Evolutionary conservation across 2,113 vertebrate species (phyloP).

Genomic region (Promerops cafer): DNA sequence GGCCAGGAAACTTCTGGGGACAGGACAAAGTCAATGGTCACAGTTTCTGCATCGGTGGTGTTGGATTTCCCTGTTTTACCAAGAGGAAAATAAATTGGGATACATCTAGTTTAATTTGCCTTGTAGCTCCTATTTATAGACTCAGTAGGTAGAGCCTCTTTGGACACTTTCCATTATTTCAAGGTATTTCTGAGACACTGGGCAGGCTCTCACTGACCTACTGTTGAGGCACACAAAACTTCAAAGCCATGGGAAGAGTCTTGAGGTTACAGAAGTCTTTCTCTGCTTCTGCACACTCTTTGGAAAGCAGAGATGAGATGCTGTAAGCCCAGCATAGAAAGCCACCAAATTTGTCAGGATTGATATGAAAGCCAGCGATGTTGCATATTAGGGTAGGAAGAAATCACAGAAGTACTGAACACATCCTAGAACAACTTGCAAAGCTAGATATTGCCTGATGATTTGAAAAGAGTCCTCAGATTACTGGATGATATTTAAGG

Average conservation of each 20-base stretch:
- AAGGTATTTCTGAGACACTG: neutral
- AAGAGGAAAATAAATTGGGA: neutral
- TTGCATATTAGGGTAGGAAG: neutral
- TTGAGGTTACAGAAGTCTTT: neutral
- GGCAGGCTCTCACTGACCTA: neutral
- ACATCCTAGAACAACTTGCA: neutral
- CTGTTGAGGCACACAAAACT: neutral
- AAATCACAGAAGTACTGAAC: neutral
- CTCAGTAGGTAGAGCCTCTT: neutral
- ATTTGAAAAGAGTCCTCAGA: neutral
- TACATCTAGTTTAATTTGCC: neutral
- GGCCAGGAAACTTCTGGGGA: neutral
- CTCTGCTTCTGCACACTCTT: neutral
- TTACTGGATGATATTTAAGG: neutral
- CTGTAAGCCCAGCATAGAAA: neutral
- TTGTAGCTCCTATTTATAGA: neutral
- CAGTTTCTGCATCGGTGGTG: neutral
- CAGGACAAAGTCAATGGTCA: neutral
- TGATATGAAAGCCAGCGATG: neutral
- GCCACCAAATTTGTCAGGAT: neutral
- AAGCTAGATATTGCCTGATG: neutral
- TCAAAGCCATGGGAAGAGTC: neutral
- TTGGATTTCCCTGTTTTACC: neutral
- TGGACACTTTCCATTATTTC: neutral
- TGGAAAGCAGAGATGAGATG: neutral